phyloP scores from a whole-genome alignment of 2,113 vertebrate species.

The Origma solitaria region DNA sequence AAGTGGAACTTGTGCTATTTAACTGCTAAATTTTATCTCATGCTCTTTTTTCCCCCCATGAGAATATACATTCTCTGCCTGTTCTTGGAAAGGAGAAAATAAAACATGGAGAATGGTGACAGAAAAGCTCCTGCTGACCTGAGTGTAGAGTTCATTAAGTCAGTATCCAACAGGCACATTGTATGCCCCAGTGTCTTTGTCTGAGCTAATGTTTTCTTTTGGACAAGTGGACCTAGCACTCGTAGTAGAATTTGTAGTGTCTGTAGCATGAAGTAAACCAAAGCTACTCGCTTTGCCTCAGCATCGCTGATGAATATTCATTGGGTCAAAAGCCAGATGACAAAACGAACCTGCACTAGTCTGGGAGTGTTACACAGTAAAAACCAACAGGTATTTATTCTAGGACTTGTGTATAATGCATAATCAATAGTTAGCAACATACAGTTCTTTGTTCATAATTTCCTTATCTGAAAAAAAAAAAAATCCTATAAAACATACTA shows the following conservation, averaged over 20 bases:
- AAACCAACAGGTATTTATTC: background rate
- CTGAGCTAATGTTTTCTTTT: background rate
- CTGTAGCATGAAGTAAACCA: background rate
- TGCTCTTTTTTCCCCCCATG: fast-evolving
- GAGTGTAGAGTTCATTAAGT: background rate
- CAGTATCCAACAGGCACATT: background rate
- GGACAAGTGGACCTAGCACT: background rate
- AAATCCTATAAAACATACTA: background rate
- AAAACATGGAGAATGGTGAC: background rate
- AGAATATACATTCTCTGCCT: background rate
- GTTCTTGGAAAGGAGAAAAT: background rate
- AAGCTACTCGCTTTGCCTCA: background rate
- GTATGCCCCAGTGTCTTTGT: background rate
- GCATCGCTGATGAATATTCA: fast-evolving
- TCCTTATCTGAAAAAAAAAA: too few species aligned
- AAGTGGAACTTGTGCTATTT: background rate
- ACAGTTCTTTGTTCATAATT: background rate
- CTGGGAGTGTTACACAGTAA: background rate
- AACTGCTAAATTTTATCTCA: background rate
- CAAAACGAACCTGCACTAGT: background rate
- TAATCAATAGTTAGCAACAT: background rate
- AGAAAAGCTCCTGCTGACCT: background rate
- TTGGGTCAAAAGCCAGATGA: background rate
- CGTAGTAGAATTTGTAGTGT: background rate
- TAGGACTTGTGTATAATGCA: background rate